Conservation (phyloP, 2,797 vertebrate species). For the Loris lydekkerianus region DNA sequence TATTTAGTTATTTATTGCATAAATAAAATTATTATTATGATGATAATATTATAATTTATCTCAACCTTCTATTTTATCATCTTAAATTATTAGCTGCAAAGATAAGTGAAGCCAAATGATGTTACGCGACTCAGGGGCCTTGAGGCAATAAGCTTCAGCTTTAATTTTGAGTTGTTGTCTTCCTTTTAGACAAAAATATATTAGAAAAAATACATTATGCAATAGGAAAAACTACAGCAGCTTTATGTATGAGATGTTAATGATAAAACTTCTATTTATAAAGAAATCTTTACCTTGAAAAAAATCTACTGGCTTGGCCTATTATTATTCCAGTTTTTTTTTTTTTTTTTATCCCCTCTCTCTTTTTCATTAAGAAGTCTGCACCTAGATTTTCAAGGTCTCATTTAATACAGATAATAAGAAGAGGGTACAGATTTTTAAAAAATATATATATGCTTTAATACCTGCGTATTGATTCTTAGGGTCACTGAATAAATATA, state of each 20-base stretch:
- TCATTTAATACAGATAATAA: constrained; percentile 49
- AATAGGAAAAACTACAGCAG: background rate
- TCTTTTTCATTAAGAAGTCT: constrained; percentile 48
- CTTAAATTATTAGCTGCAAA: constrained; percentile 62
- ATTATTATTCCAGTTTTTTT: background rate
- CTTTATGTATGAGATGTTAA: constrained; percentile 26
- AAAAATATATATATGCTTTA: background rate
- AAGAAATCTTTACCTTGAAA: background rate
- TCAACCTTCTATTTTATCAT: constrained; percentile 49
- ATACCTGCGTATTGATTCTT: background rate
- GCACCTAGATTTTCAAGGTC: background rate
- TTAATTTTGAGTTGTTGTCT: constrained; percentile 64
- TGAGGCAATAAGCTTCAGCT: background rate
- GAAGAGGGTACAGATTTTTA: background rate
- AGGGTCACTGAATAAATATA: constrained; percentile 4
- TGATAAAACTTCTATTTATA: background rate
- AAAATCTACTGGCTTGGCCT: background rate
- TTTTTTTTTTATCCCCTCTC: background rate
- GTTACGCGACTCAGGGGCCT: background rate
- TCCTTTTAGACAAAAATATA: constrained; percentile 44
- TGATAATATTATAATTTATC: constrained; percentile 68
- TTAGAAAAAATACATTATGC: background rate
- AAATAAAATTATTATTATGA: too few species aligned
- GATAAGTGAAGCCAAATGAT: constrained; percentile 56
- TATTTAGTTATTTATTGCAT: too few species aligned